These are phyloP conservation scores for Gambusia holbrooki DNA, from an alignment of 2,113 vertebrate species.

Conservation along the genomic window DNA sequence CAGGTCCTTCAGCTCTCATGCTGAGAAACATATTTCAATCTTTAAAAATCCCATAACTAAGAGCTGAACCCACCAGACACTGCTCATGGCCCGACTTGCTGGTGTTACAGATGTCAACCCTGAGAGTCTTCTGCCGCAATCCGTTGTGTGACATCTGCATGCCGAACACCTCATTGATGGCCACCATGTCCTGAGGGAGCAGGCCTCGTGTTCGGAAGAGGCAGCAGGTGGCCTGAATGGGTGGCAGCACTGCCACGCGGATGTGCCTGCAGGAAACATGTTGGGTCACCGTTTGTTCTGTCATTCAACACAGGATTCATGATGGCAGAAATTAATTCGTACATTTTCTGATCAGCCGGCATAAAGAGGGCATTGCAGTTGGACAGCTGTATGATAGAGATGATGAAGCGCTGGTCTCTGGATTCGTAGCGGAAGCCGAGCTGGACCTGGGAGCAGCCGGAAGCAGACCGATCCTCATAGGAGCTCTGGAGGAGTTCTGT, in stretches of 20 bases:
- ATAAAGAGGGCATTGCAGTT: constrained; percentile 85
- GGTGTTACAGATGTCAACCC: constrained; percentile 88
- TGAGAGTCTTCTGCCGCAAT: constrained; percentile 92
- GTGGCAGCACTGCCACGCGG: constrained; percentile 89
- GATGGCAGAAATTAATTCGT: background rate
- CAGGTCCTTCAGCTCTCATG: background rate
- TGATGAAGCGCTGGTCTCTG: constrained; percentile 89
- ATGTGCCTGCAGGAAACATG: constrained; percentile 80
- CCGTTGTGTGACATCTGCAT: constrained; percentile 86
- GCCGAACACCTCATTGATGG: constrained; percentile 89
- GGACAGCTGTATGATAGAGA: constrained; percentile 87
- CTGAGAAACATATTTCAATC: too few relatives aligned
- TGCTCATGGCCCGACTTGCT: constrained; percentile 85
- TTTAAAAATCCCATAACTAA: background rate
- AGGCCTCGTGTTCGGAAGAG: constrained; percentile 87
- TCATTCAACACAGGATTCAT: background rate
- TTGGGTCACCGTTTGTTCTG: background rate
- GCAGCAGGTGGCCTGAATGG: constrained; percentile 87
- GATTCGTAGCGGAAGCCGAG: constrained; percentile 92
- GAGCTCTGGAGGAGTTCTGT: constrained; percentile 76
- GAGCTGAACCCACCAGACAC: constrained; percentile 84
- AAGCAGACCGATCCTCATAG: constrained; percentile 78
- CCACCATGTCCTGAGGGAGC: constrained; percentile 77
- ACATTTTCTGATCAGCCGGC: constrained; percentile 87
- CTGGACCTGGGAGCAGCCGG: constrained; percentile 86